Base-by-base conservation (phyloP, 2,888 invertebrate species). In the Anthophora plumipes region DNA sequence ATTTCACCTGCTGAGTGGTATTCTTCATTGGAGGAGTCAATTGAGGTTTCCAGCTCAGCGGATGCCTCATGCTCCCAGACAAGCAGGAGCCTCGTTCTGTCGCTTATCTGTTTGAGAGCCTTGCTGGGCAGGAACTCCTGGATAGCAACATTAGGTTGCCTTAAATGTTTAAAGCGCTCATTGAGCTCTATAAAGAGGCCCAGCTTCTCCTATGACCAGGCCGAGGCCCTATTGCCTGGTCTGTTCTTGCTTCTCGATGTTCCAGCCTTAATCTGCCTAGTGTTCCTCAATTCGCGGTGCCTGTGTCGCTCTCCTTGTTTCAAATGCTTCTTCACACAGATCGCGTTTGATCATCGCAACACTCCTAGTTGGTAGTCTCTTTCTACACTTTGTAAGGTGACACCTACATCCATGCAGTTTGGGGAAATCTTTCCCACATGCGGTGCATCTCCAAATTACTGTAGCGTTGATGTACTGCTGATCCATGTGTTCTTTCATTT, bases 351-450 rank as follows among this genome's bases (percentile, higher is more conserved):
- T 2, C 1, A 1, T 17, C 1, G 3, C 6, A n/a, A 4, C 6
- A n/a, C 9, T 14, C 17, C 8, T 8, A 0, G 1, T 7, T 9
- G 17, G 7, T 9, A 8, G 1, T 1, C 1, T 2, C 0, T 6
- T 11, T 22, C 43, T 60, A 7, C 60, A 60, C 43, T 43, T 14
- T n/a, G 31, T 1, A 4, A 31, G 31, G 31, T 31, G 31, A 31
- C 31, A 31, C 31, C 31, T 31, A 17, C 55, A 55, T 5, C 31
- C 55, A n/a, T n/a, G 37, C 0, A 55, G n/a, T 8, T 55, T 55
- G 0, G 11, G 11, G 5, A 31, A 31, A 4, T 31, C 31, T 4
- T 31, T 31, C 2, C 31, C 31, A 31, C 31, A 31, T 31, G 31
- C 31, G 12, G 14, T 12, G 5, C 54, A 54, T 6, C 9, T 1